A percentile compares a stretch with the other conserved stretches of the same genome.
phyloP scores from a whole-genome alignment of 2,888 invertebrate species.

The Diadegma fenestrale region DNA sequence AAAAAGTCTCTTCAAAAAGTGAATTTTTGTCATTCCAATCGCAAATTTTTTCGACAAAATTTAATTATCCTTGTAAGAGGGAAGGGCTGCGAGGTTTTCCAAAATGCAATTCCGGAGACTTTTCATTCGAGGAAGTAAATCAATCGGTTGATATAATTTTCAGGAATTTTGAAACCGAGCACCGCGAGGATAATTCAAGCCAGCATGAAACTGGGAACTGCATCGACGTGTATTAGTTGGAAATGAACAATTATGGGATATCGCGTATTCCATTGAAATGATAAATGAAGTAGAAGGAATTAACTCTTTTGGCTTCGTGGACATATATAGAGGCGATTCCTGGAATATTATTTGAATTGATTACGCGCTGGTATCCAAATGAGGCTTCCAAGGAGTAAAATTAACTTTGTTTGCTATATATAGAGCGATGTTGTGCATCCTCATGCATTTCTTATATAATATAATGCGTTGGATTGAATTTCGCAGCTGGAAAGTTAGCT shows the following conservation, averaged over 20 bases:
- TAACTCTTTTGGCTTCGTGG: background rate
- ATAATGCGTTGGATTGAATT: conserved; percentile 64
- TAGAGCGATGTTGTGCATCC: background rate
- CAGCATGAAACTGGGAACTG: no score
- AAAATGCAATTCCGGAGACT: no score
- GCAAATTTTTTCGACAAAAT: no score
- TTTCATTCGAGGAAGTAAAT: no score
- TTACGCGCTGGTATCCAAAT: background rate
- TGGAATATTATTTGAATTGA: background rate
- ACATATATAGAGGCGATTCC: background rate
- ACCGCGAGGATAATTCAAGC: no score
- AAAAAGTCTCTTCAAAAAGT: no score
- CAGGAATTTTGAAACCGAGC: no score
- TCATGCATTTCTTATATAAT: conserved; percentile 44
- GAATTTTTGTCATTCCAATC: no score
- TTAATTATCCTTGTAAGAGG: no score
- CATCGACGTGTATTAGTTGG: no score
- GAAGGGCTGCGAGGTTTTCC: no score
- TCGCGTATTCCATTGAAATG: background rate
- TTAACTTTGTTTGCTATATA: background rate
- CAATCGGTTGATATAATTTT: no score
- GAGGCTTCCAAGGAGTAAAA: background rate
- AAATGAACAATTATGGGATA: background rate
- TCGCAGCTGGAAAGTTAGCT: conserved; percentile 60
- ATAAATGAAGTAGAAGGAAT: background rate